Evolutionary conservation across 2,888 invertebrate genomes (phyloP).

Genomic region (Argyresthia albistria): DNA sequence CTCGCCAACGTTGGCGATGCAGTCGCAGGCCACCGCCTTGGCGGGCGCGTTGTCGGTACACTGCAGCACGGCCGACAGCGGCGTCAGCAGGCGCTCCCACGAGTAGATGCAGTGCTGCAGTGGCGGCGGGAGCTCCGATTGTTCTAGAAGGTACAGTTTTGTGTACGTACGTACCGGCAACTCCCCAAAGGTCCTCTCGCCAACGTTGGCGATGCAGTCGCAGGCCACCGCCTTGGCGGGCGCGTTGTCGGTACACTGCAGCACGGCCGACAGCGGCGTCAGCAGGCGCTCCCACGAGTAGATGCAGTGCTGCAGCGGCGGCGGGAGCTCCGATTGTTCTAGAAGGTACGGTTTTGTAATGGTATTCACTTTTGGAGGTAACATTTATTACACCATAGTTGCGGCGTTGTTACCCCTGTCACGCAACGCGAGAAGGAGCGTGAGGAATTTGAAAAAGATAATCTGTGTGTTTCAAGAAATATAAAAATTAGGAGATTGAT

Average conservation of each 20-base stretch:
- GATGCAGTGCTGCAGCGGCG: conserved; percentile 40
- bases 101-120: conserved; percentile 41
- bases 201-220: conserved; percentile 88
- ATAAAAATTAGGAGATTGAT: no score
- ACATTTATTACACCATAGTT: no score
- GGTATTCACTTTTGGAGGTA: no score
- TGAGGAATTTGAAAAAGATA: no score
- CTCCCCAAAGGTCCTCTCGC: conserved; percentile 78
- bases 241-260: conserved; percentile 69
- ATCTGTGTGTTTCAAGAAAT: no score
- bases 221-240: conserved; percentile 75
- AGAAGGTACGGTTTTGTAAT: conserved; percentile 9
- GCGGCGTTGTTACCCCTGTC: no score
- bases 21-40: conserved; percentile 79
- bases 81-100: conserved; percentile 77
- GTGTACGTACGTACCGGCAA: conserved; percentile 68
- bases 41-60: conserved; percentile 63
- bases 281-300: conserved; percentile 76
- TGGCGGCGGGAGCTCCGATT: conserved; percentile 34
- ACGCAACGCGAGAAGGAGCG: no score
- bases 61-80: conserved; percentile 73
- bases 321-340: conserved; percentile 42
- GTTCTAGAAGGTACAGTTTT: conserved; percentile 27
- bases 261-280: conserved; percentile 68
- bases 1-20: conserved; percentile 85